Evolutionary conservation across 2,113 vertebrate species (phyloP).

Genomic region (Hippocampus comes): DNA sequence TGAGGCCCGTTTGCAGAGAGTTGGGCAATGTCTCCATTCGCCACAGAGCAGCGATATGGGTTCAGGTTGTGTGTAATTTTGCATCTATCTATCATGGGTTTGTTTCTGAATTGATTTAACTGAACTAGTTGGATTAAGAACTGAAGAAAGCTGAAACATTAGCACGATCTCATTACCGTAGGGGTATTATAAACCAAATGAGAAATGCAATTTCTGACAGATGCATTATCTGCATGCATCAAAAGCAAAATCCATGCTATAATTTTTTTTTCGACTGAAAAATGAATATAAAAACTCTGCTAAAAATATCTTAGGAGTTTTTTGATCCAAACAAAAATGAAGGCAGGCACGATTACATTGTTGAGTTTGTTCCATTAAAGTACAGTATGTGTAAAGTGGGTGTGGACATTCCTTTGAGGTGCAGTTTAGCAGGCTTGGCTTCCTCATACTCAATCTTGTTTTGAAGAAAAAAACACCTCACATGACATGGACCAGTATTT

Average conservation of each 20-base stretch:
- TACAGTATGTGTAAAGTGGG: constrained; percentile 33
- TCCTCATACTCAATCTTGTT: not conserved
- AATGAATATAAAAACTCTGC: not conserved
- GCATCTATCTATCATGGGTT: constrained; percentile 18
- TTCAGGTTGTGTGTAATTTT: constrained; percentile 12
- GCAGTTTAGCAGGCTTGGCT: constrained; percentile 13
- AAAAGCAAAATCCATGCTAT: not conserved
- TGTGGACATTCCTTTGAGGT: constrained; percentile 34
- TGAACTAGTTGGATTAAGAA: not conserved
- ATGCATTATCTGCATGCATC: not conserved
- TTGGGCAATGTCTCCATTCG: not conserved
- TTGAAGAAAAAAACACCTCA: not conserved
- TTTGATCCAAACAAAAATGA: not conserved
- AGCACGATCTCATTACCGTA: not conserved
- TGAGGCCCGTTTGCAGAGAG: too few relatives aligned
- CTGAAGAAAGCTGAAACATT: not conserved
- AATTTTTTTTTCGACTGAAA: not conserved
- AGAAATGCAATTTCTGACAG: not conserved
- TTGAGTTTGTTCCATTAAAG: constrained; percentile 9
- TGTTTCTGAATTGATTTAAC: constrained; percentile 12
- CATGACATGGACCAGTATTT: not conserved
- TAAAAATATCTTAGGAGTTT: not conserved
- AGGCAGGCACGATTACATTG: not conserved
- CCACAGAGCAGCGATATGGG: not conserved
- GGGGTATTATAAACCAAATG: too few relatives aligned